Percentiles rank a stretch among this genome's conserved stretches.
Evolutionary conservation across 2,888 invertebrate genomes (phyloP).

Genomic region (Dryomyza anilis): DNA sequence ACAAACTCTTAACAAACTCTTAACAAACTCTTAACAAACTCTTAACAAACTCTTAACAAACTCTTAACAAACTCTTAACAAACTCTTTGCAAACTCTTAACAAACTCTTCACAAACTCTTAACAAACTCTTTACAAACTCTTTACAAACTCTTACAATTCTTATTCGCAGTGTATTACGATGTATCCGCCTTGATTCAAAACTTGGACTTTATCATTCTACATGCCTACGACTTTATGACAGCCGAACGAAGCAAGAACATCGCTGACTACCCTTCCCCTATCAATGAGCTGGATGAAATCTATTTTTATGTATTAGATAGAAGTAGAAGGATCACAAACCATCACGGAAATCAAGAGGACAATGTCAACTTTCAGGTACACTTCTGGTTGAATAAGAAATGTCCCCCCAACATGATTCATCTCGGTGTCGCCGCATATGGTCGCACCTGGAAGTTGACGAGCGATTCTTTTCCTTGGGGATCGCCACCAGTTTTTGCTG

Average conservation of each 20-base stretch:
- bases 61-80: too few species aligned
- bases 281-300: conserved; percentile 74
- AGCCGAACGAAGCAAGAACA: conserved; percentile 75
- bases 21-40: too few species aligned
- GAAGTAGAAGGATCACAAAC: too few species aligned
- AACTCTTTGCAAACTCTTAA: too few species aligned
- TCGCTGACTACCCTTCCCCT: conserved; percentile 78
- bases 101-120: too few species aligned
- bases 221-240: conserved; percentile 80
- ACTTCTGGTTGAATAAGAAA: conserved; percentile 66
- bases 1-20: too few species aligned
- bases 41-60: too few species aligned
- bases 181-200: conserved; percentile 72
- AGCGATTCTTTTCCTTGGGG: conserved; percentile 77
- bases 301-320: too few species aligned
- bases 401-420: conserved; percentile 73
- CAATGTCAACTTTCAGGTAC: conserved; percentile 72
- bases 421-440: conserved; percentile 74
- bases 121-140: too few species aligned
- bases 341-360: conserved; percentile 71
- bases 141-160: too few species aligned
- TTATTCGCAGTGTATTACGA: conserved; percentile 84
- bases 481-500: conserved; percentile 72
- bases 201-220: conserved; percentile 80
- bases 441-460: conserved; percentile 78